Evolutionary conservation across 2,113 vertebrate species (phyloP), one percentile per base, ranked within the genome.

Genomic region (Polypterus senegalus): DNA sequence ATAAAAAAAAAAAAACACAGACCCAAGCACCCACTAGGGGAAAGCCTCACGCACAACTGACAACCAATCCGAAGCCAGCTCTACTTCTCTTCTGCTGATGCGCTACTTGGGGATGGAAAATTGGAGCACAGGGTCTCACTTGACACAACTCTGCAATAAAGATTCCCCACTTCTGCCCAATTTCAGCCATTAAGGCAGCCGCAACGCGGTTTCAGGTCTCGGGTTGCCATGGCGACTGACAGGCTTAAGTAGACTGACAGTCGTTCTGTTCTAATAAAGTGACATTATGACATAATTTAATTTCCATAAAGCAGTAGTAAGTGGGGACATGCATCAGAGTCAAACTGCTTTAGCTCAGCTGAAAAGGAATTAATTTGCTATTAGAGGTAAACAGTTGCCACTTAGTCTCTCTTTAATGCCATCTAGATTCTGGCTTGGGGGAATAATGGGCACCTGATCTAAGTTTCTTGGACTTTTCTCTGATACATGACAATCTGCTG

Each of bases 181-280:
- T 79, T 73, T 71, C 81, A 81, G 77, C 73, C 72, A 85, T 79
- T 83, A 82, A 80, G 84, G 82, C 86, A 86, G 82, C 82, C 85
- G 83, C 79, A 74, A 71, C 71, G 69, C 79, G 81, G 77, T 84
- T 85, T 80, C 79, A 77, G 79, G 77, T 79, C 79, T 79, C 76
- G 71, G 51, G 83, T 86, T 85, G 77, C 83, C 68, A 85, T 86
- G 84, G 81, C 86, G 82, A 88, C 81, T 27, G 72, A 70, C 65
- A 73, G 66, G 75, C 81, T 76, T 76, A 82, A 81, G 84, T 77
- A 75, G 77, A 85, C 81, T 74, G 73, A 71, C 66, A 74, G 73
- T 70, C 76, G 75, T 69, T 73, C 66, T 56, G 71, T 71, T 73
- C 77, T 82, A 84, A 83, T 79, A 82, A 80, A 70, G 68, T 83